Evolutionary conservation across 2,888 invertebrate species (phyloP).

Genomic region (Aproaerema taeniolella): DNA sequence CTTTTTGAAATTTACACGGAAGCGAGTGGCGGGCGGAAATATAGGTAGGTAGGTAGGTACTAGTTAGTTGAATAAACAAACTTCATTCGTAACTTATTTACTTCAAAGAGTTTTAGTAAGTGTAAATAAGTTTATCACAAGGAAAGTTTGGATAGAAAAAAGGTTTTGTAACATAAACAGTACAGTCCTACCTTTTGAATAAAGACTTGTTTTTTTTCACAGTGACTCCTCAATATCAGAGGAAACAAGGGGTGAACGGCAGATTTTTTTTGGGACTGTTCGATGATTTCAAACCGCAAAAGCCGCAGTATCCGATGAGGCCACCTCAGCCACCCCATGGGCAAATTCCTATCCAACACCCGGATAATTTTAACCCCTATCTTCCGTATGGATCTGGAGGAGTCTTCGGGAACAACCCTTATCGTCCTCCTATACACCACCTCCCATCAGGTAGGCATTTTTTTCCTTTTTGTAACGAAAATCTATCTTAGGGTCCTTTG

Average conservation of each 20-base stretch:
- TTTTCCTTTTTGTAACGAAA: background rate
- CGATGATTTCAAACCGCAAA: constrained; percentile 2
- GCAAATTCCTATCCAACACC: background rate
- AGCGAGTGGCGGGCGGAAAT: too few relatives aligned
- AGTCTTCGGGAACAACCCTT: constrained; percentile 45
- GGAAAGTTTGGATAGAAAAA: too few relatives aligned
- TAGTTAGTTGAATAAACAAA: too few relatives aligned
- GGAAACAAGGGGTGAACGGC: constrained; percentile 22
- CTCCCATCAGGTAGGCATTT: constrained; percentile 46
- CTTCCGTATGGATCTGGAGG: constrained; percentile 53
- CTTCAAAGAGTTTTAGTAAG: too few relatives aligned
- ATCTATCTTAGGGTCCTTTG: too few relatives aligned
- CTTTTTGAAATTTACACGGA: too few relatives aligned
- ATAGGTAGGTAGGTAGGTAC: too few relatives aligned
- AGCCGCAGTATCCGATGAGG: constrained; percentile 5
- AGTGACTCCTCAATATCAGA: constrained; percentile 37
- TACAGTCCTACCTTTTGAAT: too few relatives aligned
- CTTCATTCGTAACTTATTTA: too few relatives aligned
- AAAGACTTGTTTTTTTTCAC: constrained; percentile 17
- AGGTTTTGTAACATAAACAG: too few relatives aligned
- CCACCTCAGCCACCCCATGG: background rate
- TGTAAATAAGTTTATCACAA: too few relatives aligned
- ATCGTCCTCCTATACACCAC: constrained; percentile 42
- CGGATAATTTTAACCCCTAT: constrained; percentile 21
- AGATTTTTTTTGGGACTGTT: constrained; percentile 24